A percentile compares a stretch with the other conserved stretches of the same genome.
Conservation (phyloP, 2,113 vertebrate genomes). For the Leiothrix lutea region DNA sequence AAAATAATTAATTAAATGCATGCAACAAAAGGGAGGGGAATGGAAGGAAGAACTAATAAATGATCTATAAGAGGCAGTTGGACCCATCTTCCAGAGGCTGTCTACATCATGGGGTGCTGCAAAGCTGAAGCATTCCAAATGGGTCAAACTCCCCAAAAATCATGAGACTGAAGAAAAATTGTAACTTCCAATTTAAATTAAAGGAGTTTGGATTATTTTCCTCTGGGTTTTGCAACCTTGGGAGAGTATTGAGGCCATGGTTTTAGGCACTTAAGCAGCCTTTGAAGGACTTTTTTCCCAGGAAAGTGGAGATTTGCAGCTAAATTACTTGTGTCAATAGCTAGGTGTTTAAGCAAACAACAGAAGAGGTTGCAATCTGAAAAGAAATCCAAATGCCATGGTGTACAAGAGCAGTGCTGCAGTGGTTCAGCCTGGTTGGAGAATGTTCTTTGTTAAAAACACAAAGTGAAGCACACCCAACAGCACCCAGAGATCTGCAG, state of each 20-base stretch:
- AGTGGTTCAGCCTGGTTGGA: not conserved
- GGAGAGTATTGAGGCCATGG: not conserved
- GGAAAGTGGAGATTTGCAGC: not conserved
- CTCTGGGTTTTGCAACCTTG: not conserved
- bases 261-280: not conserved
- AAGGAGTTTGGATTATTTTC: not conserved
- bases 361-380: not conserved
- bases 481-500: not conserved
- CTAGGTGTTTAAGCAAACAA: not conserved
- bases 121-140: not conserved
- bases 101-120: not conserved
- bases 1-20: constrained; percentile 37
- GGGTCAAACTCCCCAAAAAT: not conserved
- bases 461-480: not conserved
- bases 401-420: not conserved
- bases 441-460: not conserved
- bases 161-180: not conserved
- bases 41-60: not conserved
- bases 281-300: constrained; percentile 9
- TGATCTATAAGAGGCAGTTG: not conserved
- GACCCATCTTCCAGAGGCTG: not conserved
- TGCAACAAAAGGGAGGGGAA: not conserved
- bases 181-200: not conserved
- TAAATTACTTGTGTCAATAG: not conserved
- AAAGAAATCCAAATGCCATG: not conserved